Percentiles rank a stretch among this genome's conserved stretches.
Evolutionary conservation across 2,113 vertebrate genomes (phyloP).

Genomic region (Serilophus lunatus): DNA sequence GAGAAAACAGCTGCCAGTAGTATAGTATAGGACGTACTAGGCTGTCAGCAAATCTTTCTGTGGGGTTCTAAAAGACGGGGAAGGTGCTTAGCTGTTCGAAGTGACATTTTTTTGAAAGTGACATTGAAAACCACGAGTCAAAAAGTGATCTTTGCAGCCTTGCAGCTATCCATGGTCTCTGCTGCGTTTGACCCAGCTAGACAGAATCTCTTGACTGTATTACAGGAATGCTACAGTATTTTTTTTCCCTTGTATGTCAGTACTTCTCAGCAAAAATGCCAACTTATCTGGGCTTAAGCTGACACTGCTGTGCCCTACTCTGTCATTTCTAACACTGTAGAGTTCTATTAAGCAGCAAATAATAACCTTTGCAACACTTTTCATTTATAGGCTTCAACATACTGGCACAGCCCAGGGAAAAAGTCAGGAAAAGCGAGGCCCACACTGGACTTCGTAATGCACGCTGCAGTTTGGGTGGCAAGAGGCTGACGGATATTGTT

Average conservation of each 20-base stretch:
- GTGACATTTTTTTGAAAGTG: background rate
- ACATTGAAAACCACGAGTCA: background rate
- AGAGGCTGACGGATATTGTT: background rate
- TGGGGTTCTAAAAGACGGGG: background rate
- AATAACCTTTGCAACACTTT: background rate
- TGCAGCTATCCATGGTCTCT: background rate
- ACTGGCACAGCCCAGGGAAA: background rate
- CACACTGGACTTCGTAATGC: background rate
- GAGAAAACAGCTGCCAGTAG: background rate
- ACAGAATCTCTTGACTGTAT: background rate
- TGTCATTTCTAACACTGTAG: background rate
- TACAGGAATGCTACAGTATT: background rate
- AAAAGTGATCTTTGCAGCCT: background rate
- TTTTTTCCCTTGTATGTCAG: background rate
- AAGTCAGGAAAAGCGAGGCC: background rate
- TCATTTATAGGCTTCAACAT: background rate
- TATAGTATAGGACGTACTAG: background rate
- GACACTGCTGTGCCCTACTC: background rate
- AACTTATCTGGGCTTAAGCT: background rate
- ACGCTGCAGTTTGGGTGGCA: conserved; percentile 37
- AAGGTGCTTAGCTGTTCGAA: background rate
- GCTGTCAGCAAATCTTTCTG: background rate
- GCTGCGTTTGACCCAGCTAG: background rate
- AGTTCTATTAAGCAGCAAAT: conserved; percentile 21
- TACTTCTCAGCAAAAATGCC: background rate